Conservation (phyloP, 2,797 vertebrate species). For the Holocentrus rufus region DNA sequence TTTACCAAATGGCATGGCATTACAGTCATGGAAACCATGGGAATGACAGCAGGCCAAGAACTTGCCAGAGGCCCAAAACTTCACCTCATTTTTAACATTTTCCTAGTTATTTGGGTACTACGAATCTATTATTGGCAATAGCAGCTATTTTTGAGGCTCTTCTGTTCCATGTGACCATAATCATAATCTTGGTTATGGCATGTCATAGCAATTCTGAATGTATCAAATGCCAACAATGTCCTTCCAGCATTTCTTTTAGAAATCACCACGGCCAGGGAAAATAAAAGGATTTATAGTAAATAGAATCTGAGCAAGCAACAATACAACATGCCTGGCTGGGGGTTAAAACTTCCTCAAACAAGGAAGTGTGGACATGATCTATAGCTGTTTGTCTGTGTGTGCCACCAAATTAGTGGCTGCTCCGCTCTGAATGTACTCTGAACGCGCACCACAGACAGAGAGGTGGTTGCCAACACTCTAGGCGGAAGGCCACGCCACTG, state of each 20-base stretch:
- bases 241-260: not conserved
- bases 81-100: too few relatives aligned
- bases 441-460: slow-evolving; percentile 3
- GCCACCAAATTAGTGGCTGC: slow-evolving; percentile 7
- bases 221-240: too few relatives aligned
- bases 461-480: slow-evolving; percentile 10
- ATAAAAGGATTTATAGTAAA: not conserved
- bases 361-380: not conserved
- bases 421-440: not conserved
- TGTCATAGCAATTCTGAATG: too few relatives aligned
- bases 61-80: too few relatives aligned
- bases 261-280: not conserved
- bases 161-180: not conserved
- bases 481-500: slow-evolving; percentile 9
- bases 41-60: too few relatives aligned
- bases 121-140: too few relatives aligned
- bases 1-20: not conserved
- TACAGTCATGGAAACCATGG: too few relatives aligned
- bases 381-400: slow-evolving; percentile 6
- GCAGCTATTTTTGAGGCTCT: too few relatives aligned
- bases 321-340: not conserved
- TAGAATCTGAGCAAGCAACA: not conserved
- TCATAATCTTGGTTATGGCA: not conserved
- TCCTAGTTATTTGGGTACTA: too few relatives aligned
- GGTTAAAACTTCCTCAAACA: not conserved